Evolutionary conservation across 92 coral and sea anemone species (phyloP).

Genomic region (Scolanthus callimorphus): DNA sequence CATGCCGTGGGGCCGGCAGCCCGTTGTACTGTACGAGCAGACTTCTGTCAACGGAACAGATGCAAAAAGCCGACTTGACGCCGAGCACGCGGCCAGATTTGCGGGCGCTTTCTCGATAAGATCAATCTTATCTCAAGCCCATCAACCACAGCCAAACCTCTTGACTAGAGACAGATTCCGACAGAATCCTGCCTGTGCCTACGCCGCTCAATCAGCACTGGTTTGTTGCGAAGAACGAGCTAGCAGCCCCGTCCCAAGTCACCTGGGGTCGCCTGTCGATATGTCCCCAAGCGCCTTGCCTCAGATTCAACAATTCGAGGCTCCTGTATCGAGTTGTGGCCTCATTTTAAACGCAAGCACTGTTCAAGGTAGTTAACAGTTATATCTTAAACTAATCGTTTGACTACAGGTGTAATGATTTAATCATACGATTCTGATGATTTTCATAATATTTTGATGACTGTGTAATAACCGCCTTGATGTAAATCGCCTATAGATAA

Average conservation of each 20-base stretch:
- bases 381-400: no score
- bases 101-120: slow-evolving; percentile 40
- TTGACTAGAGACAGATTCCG: background rate
- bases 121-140: slow-evolving; percentile 33
- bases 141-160: slow-evolving; percentile 14
- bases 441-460: no score
- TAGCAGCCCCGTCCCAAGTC: background rate
- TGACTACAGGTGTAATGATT: no score
- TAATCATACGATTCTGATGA: no score
- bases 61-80: background rate
- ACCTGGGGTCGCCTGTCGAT: no score
- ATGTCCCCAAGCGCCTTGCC: no score
- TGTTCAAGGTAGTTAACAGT: no score
- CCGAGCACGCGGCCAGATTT: slow-evolving; percentile 19
- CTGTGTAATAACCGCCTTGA: no score
- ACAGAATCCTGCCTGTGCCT: slow-evolving; percentile 16
- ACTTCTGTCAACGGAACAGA: slow-evolving; percentile 5
- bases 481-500: no score
- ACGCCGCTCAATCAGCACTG: slow-evolving; percentile 1
- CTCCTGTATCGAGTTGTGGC: no score
- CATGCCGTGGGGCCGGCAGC: slow-evolving; percentile 13
- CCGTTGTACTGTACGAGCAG: slow-evolving; percentile 15
- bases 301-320: no score
- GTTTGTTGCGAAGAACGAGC: slow-evolving; percentile 15
- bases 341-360: no score